These are phyloP conservation scores for Zingel zingel DNA, from an alignment of 2,113 vertebrate genomes.

Conservation along the genomic window DNA sequence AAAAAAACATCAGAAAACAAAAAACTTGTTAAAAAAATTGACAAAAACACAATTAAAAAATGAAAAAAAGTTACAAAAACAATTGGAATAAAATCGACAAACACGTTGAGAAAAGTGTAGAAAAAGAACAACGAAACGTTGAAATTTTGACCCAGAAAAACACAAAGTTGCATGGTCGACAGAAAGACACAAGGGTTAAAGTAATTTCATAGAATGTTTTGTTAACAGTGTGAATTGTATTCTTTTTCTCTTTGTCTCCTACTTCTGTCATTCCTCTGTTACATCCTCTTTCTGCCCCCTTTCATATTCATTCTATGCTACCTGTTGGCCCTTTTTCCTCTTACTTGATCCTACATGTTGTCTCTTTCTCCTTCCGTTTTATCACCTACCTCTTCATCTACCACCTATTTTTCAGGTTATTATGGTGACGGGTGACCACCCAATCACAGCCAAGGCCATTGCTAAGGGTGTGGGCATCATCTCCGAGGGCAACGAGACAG, in stretches of 20 bases:
- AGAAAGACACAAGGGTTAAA: background rate
- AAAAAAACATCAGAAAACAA: too few relatives aligned
- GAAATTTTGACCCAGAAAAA: too few relatives aligned
- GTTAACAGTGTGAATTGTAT: background rate
- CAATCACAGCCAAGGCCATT: conserved; percentile 95
- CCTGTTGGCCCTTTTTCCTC: background rate
- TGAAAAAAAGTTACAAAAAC: too few relatives aligned
- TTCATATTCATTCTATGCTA: background rate
- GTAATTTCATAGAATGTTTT: background rate
- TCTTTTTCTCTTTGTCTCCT: background rate
- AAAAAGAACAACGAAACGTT: too few relatives aligned
- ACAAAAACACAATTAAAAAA: too few relatives aligned
- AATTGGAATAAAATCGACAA: too few relatives aligned
- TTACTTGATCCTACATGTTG: background rate
- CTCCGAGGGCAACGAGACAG: conserved; percentile 93
- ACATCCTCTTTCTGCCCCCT: background rate
- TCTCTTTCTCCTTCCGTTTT: background rate
- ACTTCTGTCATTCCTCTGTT: too few relatives aligned
- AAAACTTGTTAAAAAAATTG: too few relatives aligned
- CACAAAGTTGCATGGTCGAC: too few relatives aligned
- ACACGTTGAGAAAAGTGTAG: too few relatives aligned
- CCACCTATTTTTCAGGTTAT: conserved; percentile 82
- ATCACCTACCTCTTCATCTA: background rate
- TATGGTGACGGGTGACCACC: conserved; percentile 94
- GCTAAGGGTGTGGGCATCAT: conserved; percentile 95